phyloP scores from a whole-genome alignment of 2,888 invertebrate genomes.

The Nycteola revayana region DNA sequence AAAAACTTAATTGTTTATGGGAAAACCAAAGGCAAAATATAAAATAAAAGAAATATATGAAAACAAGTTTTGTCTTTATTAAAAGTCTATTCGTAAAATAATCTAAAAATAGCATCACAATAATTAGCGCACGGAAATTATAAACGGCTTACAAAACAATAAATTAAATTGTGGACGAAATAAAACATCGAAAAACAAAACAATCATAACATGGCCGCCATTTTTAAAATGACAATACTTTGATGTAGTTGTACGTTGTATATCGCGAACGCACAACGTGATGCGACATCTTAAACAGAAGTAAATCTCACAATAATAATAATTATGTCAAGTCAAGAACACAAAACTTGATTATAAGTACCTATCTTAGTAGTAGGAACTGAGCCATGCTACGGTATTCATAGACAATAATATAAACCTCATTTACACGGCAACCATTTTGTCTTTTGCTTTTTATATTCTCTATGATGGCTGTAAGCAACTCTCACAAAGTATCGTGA shows the following conservation, averaged over 20 bases:
- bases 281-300: not conserved
- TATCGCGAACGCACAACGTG: slow-evolving; percentile 1
- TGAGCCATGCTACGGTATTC: slow-evolving; percentile 18
- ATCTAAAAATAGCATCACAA: slow-evolving; percentile 78
- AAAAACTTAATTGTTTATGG: too few relatives aligned
- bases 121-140: slow-evolving; percentile 57
- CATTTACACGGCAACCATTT: too few relatives aligned
- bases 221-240: slow-evolving; percentile 27
- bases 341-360: slow-evolving; percentile 16
- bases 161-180: slow-evolving; percentile 44
- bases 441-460: too few relatives aligned
- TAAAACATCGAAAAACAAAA: slow-evolving; percentile 36
- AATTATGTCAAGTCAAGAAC: slow-evolving; percentile 1
- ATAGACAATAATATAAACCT: too few relatives aligned
- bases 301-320: too few relatives aligned
- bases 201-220: slow-evolving; percentile 16
- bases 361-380: slow-evolving; percentile 27
- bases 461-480: too few relatives aligned
- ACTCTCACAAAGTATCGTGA: too few relatives aligned
- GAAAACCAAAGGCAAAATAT: too few relatives aligned
- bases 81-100: slow-evolving; percentile 70
- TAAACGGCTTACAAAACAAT: slow-evolving; percentile 50
- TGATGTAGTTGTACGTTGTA: slow-evolving; percentile 9
- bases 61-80: slow-evolving; percentile 75
- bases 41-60: slow-evolving; percentile 55